A percentile compares a stretch with the other conserved stretches of the same genome.
Conservation (phyloP, 1,140 invertebrate species). For the Spodoptera litura region DNA sequence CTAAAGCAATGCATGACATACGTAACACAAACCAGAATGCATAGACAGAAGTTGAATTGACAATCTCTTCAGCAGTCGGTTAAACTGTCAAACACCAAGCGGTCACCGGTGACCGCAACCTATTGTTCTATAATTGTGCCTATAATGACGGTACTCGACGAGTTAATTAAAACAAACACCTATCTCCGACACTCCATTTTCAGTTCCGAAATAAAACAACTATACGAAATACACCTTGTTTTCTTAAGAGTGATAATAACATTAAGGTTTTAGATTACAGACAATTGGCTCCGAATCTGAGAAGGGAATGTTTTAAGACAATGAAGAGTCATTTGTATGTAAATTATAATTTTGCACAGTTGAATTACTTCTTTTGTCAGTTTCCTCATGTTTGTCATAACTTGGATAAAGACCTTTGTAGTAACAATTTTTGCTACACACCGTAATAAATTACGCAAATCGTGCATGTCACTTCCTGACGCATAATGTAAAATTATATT, state of each 20-base stretch:
- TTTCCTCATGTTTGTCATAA: constrained; percentile 17
- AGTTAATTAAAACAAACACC: too few relatives aligned
- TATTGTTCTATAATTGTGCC: too few relatives aligned
- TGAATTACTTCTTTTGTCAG: constrained; percentile 17
- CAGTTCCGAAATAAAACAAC: constrained; percentile 13
- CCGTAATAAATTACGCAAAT: neutral
- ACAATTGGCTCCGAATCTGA: constrained; percentile 1
- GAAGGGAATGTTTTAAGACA: neutral
- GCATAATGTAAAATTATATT: too few relatives aligned
- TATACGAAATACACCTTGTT: constrained; percentile 2
- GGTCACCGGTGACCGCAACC: too few relatives aligned
- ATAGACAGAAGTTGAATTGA: too few relatives aligned
- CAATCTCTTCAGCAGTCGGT: too few relatives aligned
- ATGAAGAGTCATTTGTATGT: constrained; percentile 3
- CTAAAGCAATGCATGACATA: too few relatives aligned
- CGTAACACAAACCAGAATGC: too few relatives aligned
- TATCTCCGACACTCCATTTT: neutral
- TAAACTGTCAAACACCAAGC: too few relatives aligned
- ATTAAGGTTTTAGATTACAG: constrained; percentile 4
- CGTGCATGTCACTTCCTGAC: neutral
- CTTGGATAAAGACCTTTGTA: constrained; percentile 23
- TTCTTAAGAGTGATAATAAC: constrained; percentile 1
- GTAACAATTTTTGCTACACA: neutral
- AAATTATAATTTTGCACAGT: constrained; percentile 13
- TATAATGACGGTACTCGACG: too few relatives aligned